Evolutionary conservation across 2,888 invertebrate genomes (phyloP), one percentile per base, ranked within the genome.

Genomic region (Dryomyza anilis): DNA sequence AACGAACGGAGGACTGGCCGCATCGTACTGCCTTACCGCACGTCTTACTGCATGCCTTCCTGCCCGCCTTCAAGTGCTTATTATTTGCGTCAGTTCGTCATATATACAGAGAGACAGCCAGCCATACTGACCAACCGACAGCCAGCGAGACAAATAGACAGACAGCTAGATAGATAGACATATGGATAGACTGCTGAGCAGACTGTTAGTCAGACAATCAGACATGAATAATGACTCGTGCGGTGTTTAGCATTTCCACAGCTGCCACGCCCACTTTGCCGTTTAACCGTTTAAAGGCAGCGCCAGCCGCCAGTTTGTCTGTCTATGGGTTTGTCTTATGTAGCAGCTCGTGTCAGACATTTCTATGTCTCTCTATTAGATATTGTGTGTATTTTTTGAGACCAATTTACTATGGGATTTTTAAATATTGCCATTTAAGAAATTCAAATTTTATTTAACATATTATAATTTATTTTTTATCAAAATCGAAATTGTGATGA

Each of bases 201-300:
- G 23, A 55, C 55, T 45, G n/a, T n/a, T n/a, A 56, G 62, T 36
- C 56, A 53, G 46, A 27, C 27, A 62, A 46, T 52, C 60, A 52
- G 60, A 53, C 52, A 43, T 61, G 61, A 61, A 39, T 45, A 53
- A 61, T 61, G 61, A 61, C 52, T 61, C 52, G 23, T n/a, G 61
- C 52, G 52, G 61, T 53, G 61, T 61, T 61, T 61, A 61, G 61
- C 39, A 43, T 61, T 61, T 53, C 52, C 39, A 53, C 53, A 25
- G 25, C 29, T 6, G 52, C 36, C 52, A 61, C 61, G 61, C 61
- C 61, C 43, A 61, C 59, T 12, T 29, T 43, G 39, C 21, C 33
- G 60, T 52, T 61, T 39, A 61, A 43, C n/a, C 29, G 52, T 16
- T 61, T 33, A 10, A 39, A 43, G 57, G 6, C 43, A 14, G 21